Conservation (phyloP, 2,888 invertebrate genomes). For the Cephus rjabovi region DNA sequence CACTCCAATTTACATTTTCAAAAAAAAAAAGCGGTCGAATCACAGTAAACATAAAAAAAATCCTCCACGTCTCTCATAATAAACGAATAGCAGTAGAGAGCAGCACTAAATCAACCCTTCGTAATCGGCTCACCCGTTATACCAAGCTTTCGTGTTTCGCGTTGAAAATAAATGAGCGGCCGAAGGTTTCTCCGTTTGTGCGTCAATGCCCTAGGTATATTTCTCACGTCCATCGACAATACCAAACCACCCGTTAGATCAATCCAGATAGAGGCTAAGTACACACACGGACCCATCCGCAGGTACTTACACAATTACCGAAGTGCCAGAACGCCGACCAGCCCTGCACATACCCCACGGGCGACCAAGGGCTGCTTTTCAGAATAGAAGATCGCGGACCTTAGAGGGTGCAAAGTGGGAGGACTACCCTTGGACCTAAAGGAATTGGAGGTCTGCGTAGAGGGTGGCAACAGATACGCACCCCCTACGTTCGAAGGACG, state of each 20-base stretch:
- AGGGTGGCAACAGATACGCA: neutral
- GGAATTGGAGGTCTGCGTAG: conserved; percentile 38
- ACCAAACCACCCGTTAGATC: neutral
- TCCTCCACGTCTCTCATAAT: neutral
- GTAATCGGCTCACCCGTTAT: neutral
- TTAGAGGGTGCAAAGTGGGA: conserved; percentile 14
- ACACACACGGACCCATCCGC: conserved; percentile 19
- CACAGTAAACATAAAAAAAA: neutral
- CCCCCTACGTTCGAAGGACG: neutral
- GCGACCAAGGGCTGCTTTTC: conserved; percentile 13
- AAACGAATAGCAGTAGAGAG: neutral
- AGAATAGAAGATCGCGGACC: neutral
- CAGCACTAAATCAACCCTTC: neutral
- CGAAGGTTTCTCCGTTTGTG: conserved; percentile 8
- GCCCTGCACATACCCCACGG: conserved; percentile 40
- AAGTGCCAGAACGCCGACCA: conserved; percentile 54
- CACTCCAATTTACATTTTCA: neutral
- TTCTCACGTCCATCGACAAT: neutral
- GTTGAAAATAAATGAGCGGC: conserved; percentile 50
- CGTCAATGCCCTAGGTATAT: neutral
- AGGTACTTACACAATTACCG: conserved; percentile 13
- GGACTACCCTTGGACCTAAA: conserved; percentile 44
- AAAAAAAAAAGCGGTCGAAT: no score
- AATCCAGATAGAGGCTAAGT: neutral
- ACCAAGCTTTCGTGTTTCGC: conserved; percentile 29